Base-by-base conservation (phyloP, 2,113 vertebrate genomes). In the Mellivora capensis region DNA sequence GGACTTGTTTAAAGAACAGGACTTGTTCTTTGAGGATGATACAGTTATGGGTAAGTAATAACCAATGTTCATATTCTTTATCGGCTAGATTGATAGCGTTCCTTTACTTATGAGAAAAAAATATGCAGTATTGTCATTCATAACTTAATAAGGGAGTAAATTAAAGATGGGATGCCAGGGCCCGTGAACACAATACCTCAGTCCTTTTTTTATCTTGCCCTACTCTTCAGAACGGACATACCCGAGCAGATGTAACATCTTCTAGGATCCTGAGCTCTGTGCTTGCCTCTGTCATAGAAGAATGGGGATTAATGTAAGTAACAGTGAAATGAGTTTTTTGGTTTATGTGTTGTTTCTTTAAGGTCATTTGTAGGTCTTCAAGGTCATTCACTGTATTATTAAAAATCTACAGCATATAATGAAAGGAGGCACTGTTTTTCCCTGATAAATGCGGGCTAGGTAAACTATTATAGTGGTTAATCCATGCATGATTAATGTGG, bases 121-220 rank as follows among this genome's bases (percentile, higher is more conserved):
- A 79, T 91, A 5, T 54, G 13, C 18, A 2, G 23, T 54, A 44
- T 71, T 49, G 3, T 37, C 23, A 14, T 57, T 64, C 6, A 81
- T 61, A 17, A 37, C n/a, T 39, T 31, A 42, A 4, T 87, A 34
- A 69, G 21, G 31, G 27, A 64, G 21, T n/a, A 23, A 39, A n/a
- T 64, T 54, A 42, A 77, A 57, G n/a, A 7, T 18, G 31, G 1
- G 20, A 44, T 4, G 2, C 9, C 47, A 37, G 85, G 31, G 47
- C 4, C 37, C 15, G 0, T 0, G 31, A 12, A 44, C 20, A 62
- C 82, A 5, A 23, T 4, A 7, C 31, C n/a, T 64, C 18, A 5
- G 2, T 86, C 21, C 21, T n/a, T 62, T 77, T 59, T 59, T 59
- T 42, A 61, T 14, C 27, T 7, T 79, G 12, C 11, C 25, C 15